A percentile compares a stretch with the other conserved stretches of the same genome.
Conservation (phyloP, 2,888 invertebrate genomes). For the Alcis repandata region DNA sequence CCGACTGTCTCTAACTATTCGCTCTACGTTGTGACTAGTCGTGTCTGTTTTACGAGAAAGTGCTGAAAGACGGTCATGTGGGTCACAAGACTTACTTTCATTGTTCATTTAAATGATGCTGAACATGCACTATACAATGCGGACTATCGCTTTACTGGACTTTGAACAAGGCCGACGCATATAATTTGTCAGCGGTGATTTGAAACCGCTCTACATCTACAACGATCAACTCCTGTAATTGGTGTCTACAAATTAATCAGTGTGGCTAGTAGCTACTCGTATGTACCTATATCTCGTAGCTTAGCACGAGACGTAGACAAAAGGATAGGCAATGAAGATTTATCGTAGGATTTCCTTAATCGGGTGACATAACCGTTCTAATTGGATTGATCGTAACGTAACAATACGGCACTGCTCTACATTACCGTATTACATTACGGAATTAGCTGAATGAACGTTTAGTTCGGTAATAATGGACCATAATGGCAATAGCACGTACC, state of each 20-base stretch:
- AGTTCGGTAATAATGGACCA: slow-evolving; percentile 36
- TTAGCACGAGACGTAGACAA: slow-evolving; percentile 31
- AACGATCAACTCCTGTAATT: background rate
- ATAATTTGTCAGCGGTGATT: slow-evolving; percentile 10
- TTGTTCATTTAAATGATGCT: slow-evolving; percentile 39
- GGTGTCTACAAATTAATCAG: background rate
- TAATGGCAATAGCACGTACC: slow-evolving; percentile 45
- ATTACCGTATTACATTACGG: slow-evolving; percentile 34
- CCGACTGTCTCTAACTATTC: slow-evolving; percentile 34
- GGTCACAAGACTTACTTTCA: slow-evolving; percentile 42
- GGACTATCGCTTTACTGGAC: slow-evolving; percentile 4
- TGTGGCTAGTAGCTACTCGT: slow-evolving; percentile 4
- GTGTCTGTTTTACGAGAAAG: slow-evolving; percentile 38
- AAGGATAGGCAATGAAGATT: slow-evolving; percentile 42
- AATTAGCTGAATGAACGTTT: slow-evolving; percentile 25
- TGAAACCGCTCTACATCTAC: slow-evolving; percentile 9
- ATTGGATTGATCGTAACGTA: slow-evolving; percentile 44
- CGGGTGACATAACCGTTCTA: slow-evolving; percentile 44
- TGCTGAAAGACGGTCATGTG: slow-evolving; percentile 38
- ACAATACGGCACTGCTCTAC: slow-evolving; percentile 38
- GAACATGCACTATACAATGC: slow-evolving; percentile 26
- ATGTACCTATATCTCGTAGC: background rate
- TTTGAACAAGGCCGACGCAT: slow-evolving; percentile 5
- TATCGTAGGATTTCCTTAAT: slow-evolving; percentile 46
- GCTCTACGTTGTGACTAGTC: slow-evolving; percentile 22